A percentile compares a stretch with the other conserved stretches of the same genome.
phyloP scores from a whole-genome alignment of 2,113 vertebrate genomes.

The Andinoacara biseriatus region DNA sequence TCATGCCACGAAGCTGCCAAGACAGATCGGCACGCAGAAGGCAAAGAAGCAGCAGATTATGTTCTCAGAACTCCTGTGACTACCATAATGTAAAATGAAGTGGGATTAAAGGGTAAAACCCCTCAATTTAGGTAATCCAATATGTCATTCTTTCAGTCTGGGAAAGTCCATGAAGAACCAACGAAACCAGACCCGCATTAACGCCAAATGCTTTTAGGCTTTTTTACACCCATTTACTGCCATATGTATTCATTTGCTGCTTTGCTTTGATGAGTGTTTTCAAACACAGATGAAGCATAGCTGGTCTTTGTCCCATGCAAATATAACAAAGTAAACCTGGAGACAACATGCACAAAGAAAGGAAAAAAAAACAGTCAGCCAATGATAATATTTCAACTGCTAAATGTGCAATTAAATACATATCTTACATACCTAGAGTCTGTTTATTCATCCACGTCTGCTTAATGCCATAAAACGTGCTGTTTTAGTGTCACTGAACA shows the following conservation, averaged over 20 bases:
- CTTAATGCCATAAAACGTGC: neutral
- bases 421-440: neutral
- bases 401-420: neutral
- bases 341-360: neutral
- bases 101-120: slow-evolving; percentile 60
- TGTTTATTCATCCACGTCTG: too few species aligned
- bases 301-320: neutral
- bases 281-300: neutral
- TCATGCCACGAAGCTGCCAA: slow-evolving; percentile 43
- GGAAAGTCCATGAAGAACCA: slow-evolving; percentile 45
- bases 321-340: neutral
- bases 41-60: slow-evolving; percentile 58
- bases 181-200: slow-evolving; percentile 29
- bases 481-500: neutral
- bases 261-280: slow-evolving; percentile 3
- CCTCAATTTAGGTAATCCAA: slow-evolving; percentile 62
- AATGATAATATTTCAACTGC: neutral
- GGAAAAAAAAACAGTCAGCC: neutral
- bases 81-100: slow-evolving; percentile 49
- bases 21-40: slow-evolving; percentile 45
- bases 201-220: slow-evolving; percentile 21
- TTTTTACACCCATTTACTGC: neutral
- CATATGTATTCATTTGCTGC: slow-evolving; percentile 12
- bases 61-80: slow-evolving; percentile 53
- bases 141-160: slow-evolving; percentile 53